These are phyloP conservation scores for Anas platyrhynchos DNA, from an alignment of 2,113 vertebrate genomes.

Conservation along the genomic window DNA sequence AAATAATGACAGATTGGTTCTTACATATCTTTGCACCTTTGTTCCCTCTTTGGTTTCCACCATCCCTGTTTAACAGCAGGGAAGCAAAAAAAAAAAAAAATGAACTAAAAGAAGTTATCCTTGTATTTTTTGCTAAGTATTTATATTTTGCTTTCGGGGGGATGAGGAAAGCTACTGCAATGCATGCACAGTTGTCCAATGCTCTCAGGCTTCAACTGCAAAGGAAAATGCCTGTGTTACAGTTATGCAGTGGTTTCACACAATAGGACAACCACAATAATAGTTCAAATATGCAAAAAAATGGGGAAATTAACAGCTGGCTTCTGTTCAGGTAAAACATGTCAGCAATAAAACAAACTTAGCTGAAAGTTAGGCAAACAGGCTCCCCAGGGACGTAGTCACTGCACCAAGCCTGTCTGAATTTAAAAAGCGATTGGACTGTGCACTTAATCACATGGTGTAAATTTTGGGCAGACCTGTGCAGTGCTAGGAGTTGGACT, in stretches of 20 bases:
- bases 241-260: not conserved
- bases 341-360: not conserved
- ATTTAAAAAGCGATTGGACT: no score
- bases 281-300: not conserved
- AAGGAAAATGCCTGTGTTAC: not conserved
- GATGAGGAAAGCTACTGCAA: not conserved
- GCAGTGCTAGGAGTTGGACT: no score
- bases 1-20: not conserved
- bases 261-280: not conserved
- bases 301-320: not conserved
- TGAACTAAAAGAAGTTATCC: no score
- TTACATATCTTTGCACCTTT: accelerated
- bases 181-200: not conserved
- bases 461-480: no score
- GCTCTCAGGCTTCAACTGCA: not conserved
- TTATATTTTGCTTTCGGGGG: not conserved
- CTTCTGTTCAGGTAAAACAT: not conserved
- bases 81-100: not conserved
- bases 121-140: not conserved
- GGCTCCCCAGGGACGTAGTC: no score
- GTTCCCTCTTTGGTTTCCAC: not conserved
- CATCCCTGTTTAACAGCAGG: not conserved
- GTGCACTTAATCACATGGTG: no score
- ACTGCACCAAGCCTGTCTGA: no score
- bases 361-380: not conserved